Evolutionary conservation across 2,888 invertebrate species (phyloP).

Genomic region (Pyrochroa serraticornis): DNA sequence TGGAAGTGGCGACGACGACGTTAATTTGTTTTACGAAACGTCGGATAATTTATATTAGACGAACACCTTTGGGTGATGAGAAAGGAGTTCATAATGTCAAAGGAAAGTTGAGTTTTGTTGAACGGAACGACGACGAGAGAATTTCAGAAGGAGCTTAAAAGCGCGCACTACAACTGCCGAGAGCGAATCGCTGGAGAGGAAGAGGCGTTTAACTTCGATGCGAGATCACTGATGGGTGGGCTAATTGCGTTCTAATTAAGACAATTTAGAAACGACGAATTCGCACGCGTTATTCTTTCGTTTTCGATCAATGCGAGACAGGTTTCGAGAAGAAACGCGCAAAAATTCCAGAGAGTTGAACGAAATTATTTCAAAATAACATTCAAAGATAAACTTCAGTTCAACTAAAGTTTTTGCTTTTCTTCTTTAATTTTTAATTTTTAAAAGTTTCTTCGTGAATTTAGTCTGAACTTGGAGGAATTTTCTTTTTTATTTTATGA

Average conservation of each 20-base stretch:
- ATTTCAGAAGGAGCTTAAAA: slow-evolving; percentile 39
- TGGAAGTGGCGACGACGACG: slow-evolving; percentile 33
- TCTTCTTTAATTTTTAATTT: no score
- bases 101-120: slow-evolving; percentile 58
- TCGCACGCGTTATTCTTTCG: no score
- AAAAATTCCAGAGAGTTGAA: no score
- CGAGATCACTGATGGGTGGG: slow-evolving; percentile 15
- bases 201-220: slow-evolving; percentile 42
- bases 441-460: no score
- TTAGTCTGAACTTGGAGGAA: no score
- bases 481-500: no score
- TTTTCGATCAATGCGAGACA: no score
- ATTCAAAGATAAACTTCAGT: no score
- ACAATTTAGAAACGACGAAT: slow-evolving; percentile 8
- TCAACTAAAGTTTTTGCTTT: no score
- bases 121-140: no score
- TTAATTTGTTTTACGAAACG: slow-evolving; percentile 54
- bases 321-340: no score
- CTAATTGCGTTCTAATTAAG: slow-evolving; percentile 24
- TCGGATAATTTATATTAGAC: slow-evolving; percentile 56
- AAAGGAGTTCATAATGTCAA: slow-evolving; percentile 58
- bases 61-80: slow-evolving; percentile 54
- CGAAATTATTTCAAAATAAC: no score
- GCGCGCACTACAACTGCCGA: slow-evolving; percentile 31
- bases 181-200: slow-evolving; percentile 44